phyloP scores from a whole-genome alignment of 2,797 vertebrate genomes.

The Thunnus albacares region DNA sequence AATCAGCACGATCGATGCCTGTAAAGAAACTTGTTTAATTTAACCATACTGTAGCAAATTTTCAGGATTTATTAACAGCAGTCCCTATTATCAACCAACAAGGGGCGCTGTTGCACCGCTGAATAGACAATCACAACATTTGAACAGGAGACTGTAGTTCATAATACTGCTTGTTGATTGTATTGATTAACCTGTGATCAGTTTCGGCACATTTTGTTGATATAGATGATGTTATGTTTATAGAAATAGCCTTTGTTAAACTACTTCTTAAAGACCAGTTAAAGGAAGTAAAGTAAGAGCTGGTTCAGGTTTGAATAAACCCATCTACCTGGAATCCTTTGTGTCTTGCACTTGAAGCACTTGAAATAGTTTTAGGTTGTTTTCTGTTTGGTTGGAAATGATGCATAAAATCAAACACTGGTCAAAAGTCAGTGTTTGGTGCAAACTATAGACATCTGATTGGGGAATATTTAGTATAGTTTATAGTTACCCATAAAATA shows the following conservation, averaged over 20 bases:
- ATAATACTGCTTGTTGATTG: background rate
- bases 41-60: too few relatives aligned
- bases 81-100: background rate
- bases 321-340: background rate
- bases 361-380: background rate
- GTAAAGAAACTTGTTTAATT: too few relatives aligned
- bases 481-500: background rate
- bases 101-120: slow-evolving; percentile 65
- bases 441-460: background rate
- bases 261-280: background rate
- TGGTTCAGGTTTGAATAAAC: background rate
- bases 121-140: background rate
- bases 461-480: background rate
- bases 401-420: background rate
- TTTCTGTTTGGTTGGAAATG: background rate
- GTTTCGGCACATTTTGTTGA: background rate
- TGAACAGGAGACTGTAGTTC: background rate
- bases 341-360: background rate
- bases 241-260: background rate
- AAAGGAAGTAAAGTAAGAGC: background rate
- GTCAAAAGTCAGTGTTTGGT: background rate
- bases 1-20: background rate
- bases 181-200: background rate
- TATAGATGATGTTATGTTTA: background rate
- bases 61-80: slow-evolving; percentile 7